Evolutionary conservation across 2,797 vertebrate genomes (phyloP).

Genomic region (Etheostoma nigrum): DNA sequence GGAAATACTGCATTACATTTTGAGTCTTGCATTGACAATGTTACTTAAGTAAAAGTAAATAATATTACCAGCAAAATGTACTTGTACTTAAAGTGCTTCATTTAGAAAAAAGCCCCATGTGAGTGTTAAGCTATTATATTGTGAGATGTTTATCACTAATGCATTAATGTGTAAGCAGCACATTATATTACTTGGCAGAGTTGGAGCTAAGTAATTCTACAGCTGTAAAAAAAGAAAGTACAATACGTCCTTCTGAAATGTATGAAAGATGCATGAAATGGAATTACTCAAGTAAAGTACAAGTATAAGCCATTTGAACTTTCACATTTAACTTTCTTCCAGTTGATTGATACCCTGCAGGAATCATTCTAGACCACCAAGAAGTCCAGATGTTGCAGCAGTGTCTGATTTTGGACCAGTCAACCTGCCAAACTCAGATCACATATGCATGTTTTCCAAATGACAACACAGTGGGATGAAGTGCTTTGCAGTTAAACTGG

Average conservation of each 20-base stretch:
- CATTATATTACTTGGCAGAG: background rate
- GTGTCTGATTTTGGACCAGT: background rate
- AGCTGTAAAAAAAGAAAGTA: background rate
- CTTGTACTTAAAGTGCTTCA: background rate
- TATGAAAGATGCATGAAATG: background rate
- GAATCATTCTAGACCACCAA: background rate
- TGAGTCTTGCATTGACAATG: background rate
- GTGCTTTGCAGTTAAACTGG: conserved; percentile 14
- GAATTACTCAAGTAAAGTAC: background rate
- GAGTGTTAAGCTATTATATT: background rate
- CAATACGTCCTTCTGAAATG: background rate
- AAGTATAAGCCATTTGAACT: background rate
- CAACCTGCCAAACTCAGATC: background rate
- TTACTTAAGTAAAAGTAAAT: background rate
- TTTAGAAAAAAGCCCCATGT: background rate
- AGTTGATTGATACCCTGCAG: background rate
- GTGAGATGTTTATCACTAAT: background rate
- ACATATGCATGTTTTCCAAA: background rate
- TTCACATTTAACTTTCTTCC: background rate
- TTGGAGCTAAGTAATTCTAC: background rate
- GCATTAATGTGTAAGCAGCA: background rate
- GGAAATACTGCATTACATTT: background rate
- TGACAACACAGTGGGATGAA: background rate
- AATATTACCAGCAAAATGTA: background rate
- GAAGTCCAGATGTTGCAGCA: background rate